Percentiles rank a stretch among this genome's conserved stretches.
phyloP scores from a whole-genome alignment of 2,888 invertebrate species.

The Drosophila falleni region DNA sequence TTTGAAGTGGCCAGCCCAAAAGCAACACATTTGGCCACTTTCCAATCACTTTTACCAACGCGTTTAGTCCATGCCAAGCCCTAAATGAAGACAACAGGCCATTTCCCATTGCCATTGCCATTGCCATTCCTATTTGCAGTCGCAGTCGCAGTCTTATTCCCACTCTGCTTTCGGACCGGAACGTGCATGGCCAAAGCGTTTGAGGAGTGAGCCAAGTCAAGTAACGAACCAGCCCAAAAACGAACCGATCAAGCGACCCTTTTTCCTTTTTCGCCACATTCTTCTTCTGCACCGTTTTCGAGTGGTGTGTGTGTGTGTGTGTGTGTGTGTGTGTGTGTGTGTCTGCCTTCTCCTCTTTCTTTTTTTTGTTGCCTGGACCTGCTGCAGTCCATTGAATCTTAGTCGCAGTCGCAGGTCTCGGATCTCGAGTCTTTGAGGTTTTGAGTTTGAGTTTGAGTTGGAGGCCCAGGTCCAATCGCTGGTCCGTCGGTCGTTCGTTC shows the following conservation, averaged over 20 bases:
- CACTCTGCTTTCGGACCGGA: slow-evolving; percentile 23
- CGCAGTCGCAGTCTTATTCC: slow-evolving; percentile 3
- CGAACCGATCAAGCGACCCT: slow-evolving; percentile 46
- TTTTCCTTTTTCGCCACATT: slow-evolving; percentile 63
- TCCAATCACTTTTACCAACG: slow-evolving; percentile 49
- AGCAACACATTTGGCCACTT: slow-evolving; percentile 43
- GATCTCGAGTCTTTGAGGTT: slow-evolving; percentile 33
- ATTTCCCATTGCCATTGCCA: slow-evolving; percentile 48
- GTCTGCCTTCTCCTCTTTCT: slow-evolving; percentile 44
- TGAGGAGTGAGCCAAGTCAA: slow-evolving; percentile 45
- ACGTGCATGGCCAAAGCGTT: slow-evolving; percentile 65
- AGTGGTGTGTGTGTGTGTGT: slow-evolving; percentile 6
- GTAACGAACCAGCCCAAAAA: slow-evolving; percentile 48
- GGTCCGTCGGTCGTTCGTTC: slow-evolving; percentile 76
- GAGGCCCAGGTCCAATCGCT: slow-evolving; percentile 66
- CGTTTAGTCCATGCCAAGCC: slow-evolving; percentile 53
- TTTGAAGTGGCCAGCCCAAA: slow-evolving; percentile 19
- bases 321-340: slow-evolving; percentile 29
- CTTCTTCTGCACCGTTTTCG: slow-evolving; percentile 13
- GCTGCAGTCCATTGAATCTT: slow-evolving; percentile 46
- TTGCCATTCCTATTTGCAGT: slow-evolving; percentile 28
- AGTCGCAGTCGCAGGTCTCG: slow-evolving; percentile 2
- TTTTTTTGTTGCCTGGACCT: slow-evolving; percentile 52
- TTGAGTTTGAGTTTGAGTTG: slow-evolving; percentile 54
- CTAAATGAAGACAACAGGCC: slow-evolving; percentile 60